phyloP scores from a whole-genome alignment of 2,113 vertebrate species.

The Callocephalon fimbriatum region DNA sequence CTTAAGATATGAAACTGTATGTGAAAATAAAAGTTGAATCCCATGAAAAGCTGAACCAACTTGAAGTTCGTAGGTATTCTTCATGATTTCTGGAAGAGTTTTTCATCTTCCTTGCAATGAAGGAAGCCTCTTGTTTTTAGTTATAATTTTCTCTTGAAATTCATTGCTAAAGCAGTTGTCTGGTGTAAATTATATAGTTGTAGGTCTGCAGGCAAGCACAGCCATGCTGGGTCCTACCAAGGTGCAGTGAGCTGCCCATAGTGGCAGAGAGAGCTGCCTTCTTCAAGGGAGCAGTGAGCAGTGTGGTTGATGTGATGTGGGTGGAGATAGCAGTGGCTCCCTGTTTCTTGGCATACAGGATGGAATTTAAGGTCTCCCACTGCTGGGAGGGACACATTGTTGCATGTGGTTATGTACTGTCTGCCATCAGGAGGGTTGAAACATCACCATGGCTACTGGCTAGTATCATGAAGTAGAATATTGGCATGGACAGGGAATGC shows the following conservation, averaged over 20 bases:
- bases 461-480: background rate
- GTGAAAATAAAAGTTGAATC: background rate
- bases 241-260: background rate
- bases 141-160: background rate
- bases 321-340: background rate
- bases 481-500: background rate
- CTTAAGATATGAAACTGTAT: background rate
- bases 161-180: background rate
- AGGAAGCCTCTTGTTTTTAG: background rate
- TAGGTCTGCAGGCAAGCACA: background rate
- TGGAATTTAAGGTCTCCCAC: rapidly evolving
- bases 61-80: background rate
- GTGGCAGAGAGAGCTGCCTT: background rate
- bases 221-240: background rate
- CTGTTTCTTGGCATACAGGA: background rate
- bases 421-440: background rate
- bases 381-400: background rate
- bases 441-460: background rate
- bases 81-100: background rate
- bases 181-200: background rate
- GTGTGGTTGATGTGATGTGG: no score
- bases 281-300: background rate
- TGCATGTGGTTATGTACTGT: rapidly evolving
- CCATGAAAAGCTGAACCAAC: background rate
- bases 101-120: background rate